These are phyloP conservation scores for Dromaius novaehollandiae DNA, from an alignment of 2,113 vertebrate species.

Conservation along the genomic window DNA sequence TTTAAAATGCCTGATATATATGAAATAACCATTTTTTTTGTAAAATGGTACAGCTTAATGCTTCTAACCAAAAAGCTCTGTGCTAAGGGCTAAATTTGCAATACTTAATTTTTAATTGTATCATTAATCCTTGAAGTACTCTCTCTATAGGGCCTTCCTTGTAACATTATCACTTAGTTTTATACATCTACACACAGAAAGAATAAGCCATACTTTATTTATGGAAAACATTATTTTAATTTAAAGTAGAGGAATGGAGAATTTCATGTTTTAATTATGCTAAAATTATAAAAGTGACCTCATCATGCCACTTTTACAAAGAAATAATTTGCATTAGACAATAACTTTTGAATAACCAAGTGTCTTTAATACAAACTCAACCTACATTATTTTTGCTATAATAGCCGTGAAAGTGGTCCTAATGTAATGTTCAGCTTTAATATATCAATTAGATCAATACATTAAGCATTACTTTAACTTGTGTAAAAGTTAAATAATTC, in stretches of 20 bases:
- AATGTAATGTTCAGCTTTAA: slow-evolving; percentile 30
- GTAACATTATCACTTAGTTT: background rate
- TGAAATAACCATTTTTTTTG: slow-evolving; percentile 28
- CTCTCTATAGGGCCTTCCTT: background rate
- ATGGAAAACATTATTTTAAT: slow-evolving; percentile 6
- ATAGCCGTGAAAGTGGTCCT: slow-evolving; percentile 21
- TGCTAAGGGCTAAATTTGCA: slow-evolving; percentile 7
- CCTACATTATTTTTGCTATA: background rate
- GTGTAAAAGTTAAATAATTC: slow-evolving; percentile 14
- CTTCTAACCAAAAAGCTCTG: background rate
- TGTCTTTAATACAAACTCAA: slow-evolving; percentile 14
- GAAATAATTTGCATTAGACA: slow-evolving; percentile 44
- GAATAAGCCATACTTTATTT: slow-evolving; percentile 17
- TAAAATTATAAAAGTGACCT: slow-evolving; percentile 34
- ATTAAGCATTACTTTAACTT: slow-evolving; percentile 33
- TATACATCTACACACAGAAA: background rate
- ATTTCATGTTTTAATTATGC: background rate
- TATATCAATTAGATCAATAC: slow-evolving; percentile 58
- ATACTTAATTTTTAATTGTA: slow-evolving; percentile 21
- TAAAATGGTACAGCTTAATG: background rate
- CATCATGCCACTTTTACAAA: background rate
- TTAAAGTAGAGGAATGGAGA: background rate
- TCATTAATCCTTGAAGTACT: background rate
- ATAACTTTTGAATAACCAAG: slow-evolving; percentile 37
- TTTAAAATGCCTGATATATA: background rate